Base-by-base conservation (phyloP, 64 coral and sea anemone genomes). In the Acropora yongei region DNA sequence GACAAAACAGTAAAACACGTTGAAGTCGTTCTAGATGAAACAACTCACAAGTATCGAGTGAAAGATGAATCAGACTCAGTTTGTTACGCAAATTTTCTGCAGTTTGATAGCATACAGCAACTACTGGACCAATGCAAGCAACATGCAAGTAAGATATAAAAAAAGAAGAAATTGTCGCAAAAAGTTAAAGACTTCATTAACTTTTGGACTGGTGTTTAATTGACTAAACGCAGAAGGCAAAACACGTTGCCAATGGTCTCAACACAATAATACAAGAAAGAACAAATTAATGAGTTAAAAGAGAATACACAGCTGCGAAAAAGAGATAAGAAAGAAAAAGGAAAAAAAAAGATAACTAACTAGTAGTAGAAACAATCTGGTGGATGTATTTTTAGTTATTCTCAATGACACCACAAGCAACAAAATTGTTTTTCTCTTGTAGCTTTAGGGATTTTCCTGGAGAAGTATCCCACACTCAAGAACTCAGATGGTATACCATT, bases 31-130 rank as follows among this genome's bases (percentile, higher is more conserved):
- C 90, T 91, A 19, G 89, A 94, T 44, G 92, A 97, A 79, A 79
- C 93, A 51, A 93, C 88, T 45, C 95, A 94, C 44, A 97, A 97
- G 47, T 97, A 91, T 84, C 95, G 92, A 13, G 71, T 97, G 14
- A 97, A 88, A 57, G 95, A 97, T 43, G 92, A 91, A 8, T 97
- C 95, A 17, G 95, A 97, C 69, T 80, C 95, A 3, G 89, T 94
- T 1, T 88, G 84, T n/a, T 97, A 97, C 20, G 95, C 92, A 17
- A 97, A 97, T 42, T 97, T 97, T 78, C 78, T 97, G 12, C 95
- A 97, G 77, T 97, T 97, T 53, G 95, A 97, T 19, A 97, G 90
- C 13, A 88, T 97, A 47, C 95, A 97, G 53, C 95, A 97, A 17
- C 58, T 97, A 2, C 30, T 97, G 87, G 95, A 97, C 55, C 95